Evolutionary conservation across 1,140 invertebrate genomes (phyloP), one percentile per base, ranked within the genome.

Genomic region (Zaprionus taronus): DNA sequence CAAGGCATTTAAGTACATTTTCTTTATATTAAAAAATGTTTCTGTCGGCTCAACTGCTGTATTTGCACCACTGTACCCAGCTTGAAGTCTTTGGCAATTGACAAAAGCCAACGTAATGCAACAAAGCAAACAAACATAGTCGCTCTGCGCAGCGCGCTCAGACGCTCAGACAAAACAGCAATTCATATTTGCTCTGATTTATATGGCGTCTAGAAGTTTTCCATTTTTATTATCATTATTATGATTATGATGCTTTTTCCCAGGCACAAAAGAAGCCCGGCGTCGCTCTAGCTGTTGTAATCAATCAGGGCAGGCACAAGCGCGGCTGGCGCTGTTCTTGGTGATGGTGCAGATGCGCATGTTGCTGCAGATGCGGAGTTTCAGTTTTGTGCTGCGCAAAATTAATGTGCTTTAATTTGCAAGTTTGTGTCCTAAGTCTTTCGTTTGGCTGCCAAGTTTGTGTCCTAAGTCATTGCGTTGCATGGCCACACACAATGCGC

Each of bases 151-250:
- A 34, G 31, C 51, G 64, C 56, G 60, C 65, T 47, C 41, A 44
- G n/a, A 31, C 55, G 78, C 68, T 71, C 73, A 77, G 72, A 91
- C 77, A 89, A 83, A 83, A 89, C 79, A 91, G 77, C 82, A 86
- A 86, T 87, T 86, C 83, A 86, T 86, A 86, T 86, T 86, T 86
- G 85, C 85, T 91, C 85, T 90, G 85, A 90, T 90, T 90, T 90
- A 90, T 90, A 90, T 90, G 85, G 85, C 85, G 85, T 90, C 85
- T 90, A 90, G 86, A 90, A 91, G 86, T 85, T 90, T 90, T 90
- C 85, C 85, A 90, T 90, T 90, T 90, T 90, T 90, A 90, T 90
- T 90, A 91, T 90, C 79, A 89, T 91, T 87, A 89, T 89, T 89
- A 90, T 90, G 83, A 89, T 90, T 89, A 84, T 81, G 82, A 85